phyloP scores from a whole-genome alignment of 2,888 invertebrate species.

The Heteropelma amictum region DNA sequence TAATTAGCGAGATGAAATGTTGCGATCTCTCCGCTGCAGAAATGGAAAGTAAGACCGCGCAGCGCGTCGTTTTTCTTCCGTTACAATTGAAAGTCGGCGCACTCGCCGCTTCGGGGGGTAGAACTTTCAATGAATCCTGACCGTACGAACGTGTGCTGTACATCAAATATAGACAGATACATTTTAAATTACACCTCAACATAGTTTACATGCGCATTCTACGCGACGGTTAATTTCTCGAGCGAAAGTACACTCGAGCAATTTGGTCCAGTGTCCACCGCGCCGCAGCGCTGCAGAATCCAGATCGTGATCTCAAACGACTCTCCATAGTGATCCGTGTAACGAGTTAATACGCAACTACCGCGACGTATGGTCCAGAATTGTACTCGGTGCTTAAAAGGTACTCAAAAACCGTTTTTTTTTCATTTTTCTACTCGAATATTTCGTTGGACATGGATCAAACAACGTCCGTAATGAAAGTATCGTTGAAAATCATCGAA shows the following conservation, averaged over 20 bases:
- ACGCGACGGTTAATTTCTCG: not conserved
- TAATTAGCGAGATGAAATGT: too few relatives aligned
- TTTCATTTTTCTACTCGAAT: too few relatives aligned
- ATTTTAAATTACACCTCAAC: not conserved
- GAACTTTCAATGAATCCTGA: constrained; percentile 62
- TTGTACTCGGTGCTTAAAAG: too few relatives aligned
- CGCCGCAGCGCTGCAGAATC: not conserved
- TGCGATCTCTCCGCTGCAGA: constrained; percentile 56
- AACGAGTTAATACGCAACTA: not conserved
- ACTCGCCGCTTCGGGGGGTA: constrained; percentile 57
- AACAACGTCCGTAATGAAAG: too few relatives aligned
- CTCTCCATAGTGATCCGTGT: not conserved
- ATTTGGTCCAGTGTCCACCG: not conserved
- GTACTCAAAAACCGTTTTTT: too few relatives aligned
- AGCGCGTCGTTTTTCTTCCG: constrained; percentile 62
- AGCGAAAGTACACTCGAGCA: constrained; percentile 5
- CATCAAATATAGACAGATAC: not conserved
- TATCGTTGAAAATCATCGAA: too few relatives aligned
- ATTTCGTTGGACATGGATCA: too few relatives aligned
- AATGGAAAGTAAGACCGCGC: constrained; percentile 70
- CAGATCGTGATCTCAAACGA: not conserved
- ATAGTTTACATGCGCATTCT: not conserved
- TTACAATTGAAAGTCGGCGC: constrained; percentile 70
- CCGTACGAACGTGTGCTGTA: constrained; percentile 9
- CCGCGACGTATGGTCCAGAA: too few relatives aligned